Conservation (phyloP, 2,113 vertebrate genomes). For the Strix uralensis region DNA sequence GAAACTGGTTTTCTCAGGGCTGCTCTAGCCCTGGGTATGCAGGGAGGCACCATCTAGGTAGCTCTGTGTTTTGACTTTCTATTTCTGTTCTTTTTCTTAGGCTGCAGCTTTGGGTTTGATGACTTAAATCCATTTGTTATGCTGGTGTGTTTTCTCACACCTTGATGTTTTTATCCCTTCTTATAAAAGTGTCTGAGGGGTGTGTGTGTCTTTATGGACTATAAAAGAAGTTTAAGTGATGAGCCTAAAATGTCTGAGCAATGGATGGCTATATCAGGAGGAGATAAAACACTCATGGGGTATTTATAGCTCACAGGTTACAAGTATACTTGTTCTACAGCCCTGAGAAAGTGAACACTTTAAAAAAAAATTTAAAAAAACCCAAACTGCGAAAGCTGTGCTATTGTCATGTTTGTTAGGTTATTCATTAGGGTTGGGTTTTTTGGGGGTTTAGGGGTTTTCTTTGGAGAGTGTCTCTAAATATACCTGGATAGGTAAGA, state of each 20-base stretch:
- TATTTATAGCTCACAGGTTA: not conserved
- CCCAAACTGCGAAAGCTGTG: not conserved
- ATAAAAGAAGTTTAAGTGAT: not conserved
- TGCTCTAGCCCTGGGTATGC: not conserved
- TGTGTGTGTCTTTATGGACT: not conserved
- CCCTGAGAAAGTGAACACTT: not conserved
- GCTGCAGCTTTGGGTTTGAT: not conserved
- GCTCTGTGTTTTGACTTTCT: not conserved
- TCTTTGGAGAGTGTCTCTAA: rapidly evolving
- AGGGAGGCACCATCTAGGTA: rapidly evolving
- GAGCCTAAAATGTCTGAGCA: not conserved
- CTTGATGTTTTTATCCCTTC: not conserved
- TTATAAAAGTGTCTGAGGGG: not conserved
- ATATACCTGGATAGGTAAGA: rapidly evolving
- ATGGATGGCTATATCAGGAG: too few relatives aligned
- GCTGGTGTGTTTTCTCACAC: not conserved
- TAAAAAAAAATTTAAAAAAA: too few relatives aligned
- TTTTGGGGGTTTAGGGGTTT: too few relatives aligned
- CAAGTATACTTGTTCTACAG: not conserved
- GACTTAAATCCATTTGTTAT: not conserved
- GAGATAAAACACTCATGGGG: rapidly evolving
- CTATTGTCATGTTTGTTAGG: too few relatives aligned
- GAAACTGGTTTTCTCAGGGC: rapidly evolving
- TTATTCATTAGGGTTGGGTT: too few relatives aligned
- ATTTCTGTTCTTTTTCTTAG: not conserved